Evolutionary conservation across 1,140 invertebrate genomes (phyloP), one percentile per base, ranked within the genome.

Genomic region (Schmidtea mediterranea): DNA sequence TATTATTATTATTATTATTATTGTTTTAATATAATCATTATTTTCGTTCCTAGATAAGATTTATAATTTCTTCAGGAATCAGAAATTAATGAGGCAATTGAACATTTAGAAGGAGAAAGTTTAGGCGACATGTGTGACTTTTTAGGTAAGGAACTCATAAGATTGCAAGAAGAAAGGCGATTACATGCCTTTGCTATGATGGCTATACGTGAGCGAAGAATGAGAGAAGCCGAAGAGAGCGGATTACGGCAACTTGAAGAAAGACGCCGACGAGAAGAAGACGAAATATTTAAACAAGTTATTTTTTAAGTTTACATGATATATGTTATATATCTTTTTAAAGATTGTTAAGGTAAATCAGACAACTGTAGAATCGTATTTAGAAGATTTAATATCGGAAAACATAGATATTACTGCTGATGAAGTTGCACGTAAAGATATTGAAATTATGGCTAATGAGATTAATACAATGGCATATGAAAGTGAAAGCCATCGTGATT

Each of bases 101-200:
- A 23, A 19, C 3, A 62, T 2, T 23, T 69, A 19, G 69, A 77
- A 56, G 76, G 75, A 3, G 68, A 67, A 24, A 71, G 73, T 1
- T 62, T 78, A 3, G 71, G 73, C 0, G 71, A 71, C 13, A 71
- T 74, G 46, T 56, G 79, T 48, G 74, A 78, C 60, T 78, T 76
- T 63, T 62, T 80, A 15, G 75, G 73, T 59, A 78, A 79, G 62
- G 77, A 80, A 63, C 59, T 79, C 45, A 60, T 73, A 43, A 68
- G 75, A 52, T 62, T 80, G 10, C 67, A 76, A 49, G 76, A 79
- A 51, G 77, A 80, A 62, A 63, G 75, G 15, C 67, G 70, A 49
- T 73, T 75, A 15, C 76, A 79, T 55, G 75, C 75, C 1, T 73
- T 75, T 55, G 72, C 72, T 18, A 68, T 78, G 54, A 52, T 77